phyloP scores from a whole-genome alignment of 2,888 invertebrate species.

The Lepidocyrtoides sp. region DNA sequence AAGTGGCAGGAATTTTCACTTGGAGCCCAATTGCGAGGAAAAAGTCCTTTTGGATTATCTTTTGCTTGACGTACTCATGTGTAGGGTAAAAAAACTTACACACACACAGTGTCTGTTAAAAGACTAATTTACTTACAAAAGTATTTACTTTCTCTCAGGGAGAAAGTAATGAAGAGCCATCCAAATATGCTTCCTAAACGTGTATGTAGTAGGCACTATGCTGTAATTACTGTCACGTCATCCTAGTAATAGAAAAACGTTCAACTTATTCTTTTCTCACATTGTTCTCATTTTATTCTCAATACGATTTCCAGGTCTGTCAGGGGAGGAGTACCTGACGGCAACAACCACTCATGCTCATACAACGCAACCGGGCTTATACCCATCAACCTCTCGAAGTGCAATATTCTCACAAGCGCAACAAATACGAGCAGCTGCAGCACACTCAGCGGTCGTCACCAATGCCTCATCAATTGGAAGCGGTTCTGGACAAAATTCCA shows the following conservation, averaged over 20 bases:
- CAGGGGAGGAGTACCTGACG: conserved; percentile 83
- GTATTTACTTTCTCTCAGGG: conserved; percentile 2
- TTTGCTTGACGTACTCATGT: conserved; percentile 42
- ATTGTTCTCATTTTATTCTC: conserved; percentile 45
- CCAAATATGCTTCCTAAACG: neutral
- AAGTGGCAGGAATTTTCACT: conserved; percentile 69
- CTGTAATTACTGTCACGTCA: conserved; percentile 76
- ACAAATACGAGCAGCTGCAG: conserved; percentile 73
- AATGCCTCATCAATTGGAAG: conserved; percentile 62
- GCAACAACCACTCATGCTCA: conserved; percentile 77
- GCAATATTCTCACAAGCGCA: conserved; percentile 81
- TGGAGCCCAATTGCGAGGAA: conserved; percentile 57
- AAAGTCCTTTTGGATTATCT: conserved; percentile 72
- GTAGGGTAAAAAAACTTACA: conserved; percentile 15
- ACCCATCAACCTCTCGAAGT: conserved; percentile 83
- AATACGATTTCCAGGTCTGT: conserved; percentile 66
- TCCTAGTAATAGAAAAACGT: neutral
- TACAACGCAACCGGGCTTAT: conserved; percentile 81
- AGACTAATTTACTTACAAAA: conserved; percentile 64
- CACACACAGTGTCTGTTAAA: conserved; percentile 42
- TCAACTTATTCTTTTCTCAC: conserved; percentile 32
- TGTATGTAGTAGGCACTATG: conserved; percentile 11
- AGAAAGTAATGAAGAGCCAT: conserved; percentile 11
- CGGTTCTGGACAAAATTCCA: conserved; percentile 74
- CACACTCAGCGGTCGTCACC: conserved; percentile 54